Conservation (phyloP, 1,140 invertebrate genomes). For the Plutomurus gul region DNA sequence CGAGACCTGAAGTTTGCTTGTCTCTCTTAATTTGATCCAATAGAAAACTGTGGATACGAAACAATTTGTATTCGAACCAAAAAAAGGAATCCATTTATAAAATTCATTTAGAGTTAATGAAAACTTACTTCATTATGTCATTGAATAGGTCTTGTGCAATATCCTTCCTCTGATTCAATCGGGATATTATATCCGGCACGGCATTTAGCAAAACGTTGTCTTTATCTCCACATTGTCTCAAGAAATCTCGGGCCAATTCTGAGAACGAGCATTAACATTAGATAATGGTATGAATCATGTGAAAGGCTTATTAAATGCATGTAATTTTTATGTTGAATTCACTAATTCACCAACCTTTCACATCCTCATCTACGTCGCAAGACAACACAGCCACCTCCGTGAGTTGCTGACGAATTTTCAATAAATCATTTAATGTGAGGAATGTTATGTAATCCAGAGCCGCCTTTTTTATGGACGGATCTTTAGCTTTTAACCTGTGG, state of each 20-base stretch:
- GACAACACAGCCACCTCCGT: slow-evolving; percentile 37
- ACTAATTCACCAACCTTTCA: neutral
- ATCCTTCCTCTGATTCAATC: slow-evolving; percentile 26
- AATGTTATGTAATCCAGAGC: slow-evolving; percentile 48
- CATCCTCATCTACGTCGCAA: slow-evolving; percentile 10
- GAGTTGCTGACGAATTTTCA: slow-evolving; percentile 44
- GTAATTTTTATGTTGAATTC: neutral
- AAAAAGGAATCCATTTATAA: too few species aligned
- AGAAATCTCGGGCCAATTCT: slow-evolving; percentile 49
- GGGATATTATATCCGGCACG: slow-evolving; percentile 47
- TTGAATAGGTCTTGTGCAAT: slow-evolving; percentile 34
- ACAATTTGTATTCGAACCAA: neutral
- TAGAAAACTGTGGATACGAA: slow-evolving; percentile 21
- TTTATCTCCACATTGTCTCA: slow-evolving; percentile 44
- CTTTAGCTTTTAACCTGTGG: slow-evolving; percentile 7
- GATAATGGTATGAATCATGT: neutral
- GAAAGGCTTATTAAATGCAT: neutral
- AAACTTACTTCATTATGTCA: slow-evolving; percentile 19
- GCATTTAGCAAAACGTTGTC: slow-evolving; percentile 45
- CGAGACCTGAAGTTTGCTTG: slow-evolving; percentile 30
- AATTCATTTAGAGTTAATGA: neutral
- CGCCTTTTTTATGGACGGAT: slow-evolving; percentile 25
- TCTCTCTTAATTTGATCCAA: slow-evolving; percentile 44
- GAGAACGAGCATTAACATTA: neutral
- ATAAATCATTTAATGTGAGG: slow-evolving; percentile 41